Conservation (phyloP, 2,797 vertebrate species). For the Alcedo atthis region DNA sequence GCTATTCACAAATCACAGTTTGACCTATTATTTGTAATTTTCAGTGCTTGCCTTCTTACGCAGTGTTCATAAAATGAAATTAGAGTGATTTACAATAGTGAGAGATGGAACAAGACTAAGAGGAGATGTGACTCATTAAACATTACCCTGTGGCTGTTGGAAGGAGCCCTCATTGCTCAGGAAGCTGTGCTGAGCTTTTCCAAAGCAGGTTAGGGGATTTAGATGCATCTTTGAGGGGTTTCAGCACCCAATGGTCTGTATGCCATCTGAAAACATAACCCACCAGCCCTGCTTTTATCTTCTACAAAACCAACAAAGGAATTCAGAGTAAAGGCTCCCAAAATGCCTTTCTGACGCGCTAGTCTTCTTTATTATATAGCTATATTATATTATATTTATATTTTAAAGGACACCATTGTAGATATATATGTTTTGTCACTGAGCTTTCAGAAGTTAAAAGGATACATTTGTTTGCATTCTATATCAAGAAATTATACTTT, state of each 20-base stretch:
- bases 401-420: too few species aligned
- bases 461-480: background rate
- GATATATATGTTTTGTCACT: background rate
- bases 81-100: slow-evolving; percentile 43
- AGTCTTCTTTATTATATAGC: background rate
- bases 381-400: background rate
- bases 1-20: slow-evolving; percentile 45
- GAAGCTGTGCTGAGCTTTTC: background rate
- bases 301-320: background rate
- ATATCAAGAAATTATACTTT: background rate
- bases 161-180: background rate
- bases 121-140: slow-evolving; percentile 51
- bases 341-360: rapidly evolving
- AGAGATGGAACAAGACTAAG: slow-evolving; percentile 35
- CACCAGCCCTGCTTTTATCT: background rate
- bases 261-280: background rate
- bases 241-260: background rate
- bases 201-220: background rate
- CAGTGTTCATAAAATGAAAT: slow-evolving; percentile 44
- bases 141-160: slow-evolving; percentile 1
- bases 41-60: slow-evolving; percentile 49
- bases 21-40: slow-evolving; percentile 64
- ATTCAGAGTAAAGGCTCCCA: background rate
- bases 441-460: background rate
- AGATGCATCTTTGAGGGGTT: background rate